phyloP scores from a whole-genome alignment of 1,140 invertebrate genomes.

The Hylaeus anthracinus region DNA sequence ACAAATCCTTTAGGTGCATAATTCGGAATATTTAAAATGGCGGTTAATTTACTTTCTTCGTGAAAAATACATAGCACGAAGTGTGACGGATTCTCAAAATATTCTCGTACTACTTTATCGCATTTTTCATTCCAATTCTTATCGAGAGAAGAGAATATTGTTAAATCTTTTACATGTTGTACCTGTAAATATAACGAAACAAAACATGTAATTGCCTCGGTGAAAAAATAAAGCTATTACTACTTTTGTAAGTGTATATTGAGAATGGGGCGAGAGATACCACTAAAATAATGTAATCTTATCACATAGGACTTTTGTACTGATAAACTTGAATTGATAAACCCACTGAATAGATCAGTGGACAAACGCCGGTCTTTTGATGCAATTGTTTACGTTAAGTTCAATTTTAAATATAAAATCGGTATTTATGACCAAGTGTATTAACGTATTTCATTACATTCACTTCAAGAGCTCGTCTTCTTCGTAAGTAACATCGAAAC shows the following conservation, averaged over 20 bases:
- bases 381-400: no score
- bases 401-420: no score
- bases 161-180: slow-evolving; percentile 84
- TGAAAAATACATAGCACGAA: slow-evolving; percentile 84
- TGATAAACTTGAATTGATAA: no score
- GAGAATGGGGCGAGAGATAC: not conserved
- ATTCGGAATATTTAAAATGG: slow-evolving; percentile 81
- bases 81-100: slow-evolving; percentile 82
- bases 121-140: slow-evolving; percentile 84
- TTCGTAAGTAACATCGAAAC: no score
- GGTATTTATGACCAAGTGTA: no score
- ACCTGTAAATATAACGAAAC: slow-evolving; percentile 58
- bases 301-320: not conserved
- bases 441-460: no score
- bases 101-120: slow-evolving; percentile 82
- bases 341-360: no score
- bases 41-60: slow-evolving; percentile 80
- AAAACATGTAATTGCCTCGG: not conserved
- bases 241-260: not conserved
- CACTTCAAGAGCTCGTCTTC: no score
- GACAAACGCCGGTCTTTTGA: no score
- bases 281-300: not conserved
- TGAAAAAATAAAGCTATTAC: not conserved
- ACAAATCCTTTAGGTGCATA: slow-evolving; percentile 83
- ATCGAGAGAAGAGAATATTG: slow-evolving; percentile 83